A percentile compares a stretch with the other conserved stretches of the same genome.
These are phyloP conservation scores for Drosophila saltans DNA, from an alignment of 1,140 invertebrate species.

Conservation along the genomic window DNA sequence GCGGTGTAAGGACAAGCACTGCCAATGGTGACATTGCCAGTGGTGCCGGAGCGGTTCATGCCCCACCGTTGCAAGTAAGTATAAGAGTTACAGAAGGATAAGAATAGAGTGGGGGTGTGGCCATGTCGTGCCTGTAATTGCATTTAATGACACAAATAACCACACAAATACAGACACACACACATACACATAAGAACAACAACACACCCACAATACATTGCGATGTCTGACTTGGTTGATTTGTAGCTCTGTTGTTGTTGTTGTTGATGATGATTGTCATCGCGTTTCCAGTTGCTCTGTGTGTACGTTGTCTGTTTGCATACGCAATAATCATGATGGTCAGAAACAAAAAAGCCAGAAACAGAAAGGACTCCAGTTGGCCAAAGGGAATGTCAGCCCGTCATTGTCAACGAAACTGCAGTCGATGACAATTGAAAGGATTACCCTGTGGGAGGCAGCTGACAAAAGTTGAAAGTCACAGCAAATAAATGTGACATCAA, in stretches of 20 bases:
- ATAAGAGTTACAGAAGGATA: background rate
- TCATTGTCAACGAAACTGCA: background rate
- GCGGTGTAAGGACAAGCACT: conserved; percentile 49
- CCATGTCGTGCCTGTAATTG: conserved; percentile 68
- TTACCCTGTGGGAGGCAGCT: background rate
- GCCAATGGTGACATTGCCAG: conserved; percentile 86
- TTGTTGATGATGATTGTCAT: conserved; percentile 66
- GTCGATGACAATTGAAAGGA: conserved; percentile 9
- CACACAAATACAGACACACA: conserved; percentile 27
- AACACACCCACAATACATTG: conserved; percentile 3
- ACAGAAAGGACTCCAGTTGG: background rate
- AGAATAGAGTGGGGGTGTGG: conserved; percentile 30
- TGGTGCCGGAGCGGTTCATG: conserved; percentile 70
- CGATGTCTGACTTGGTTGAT: conserved; percentile 52
- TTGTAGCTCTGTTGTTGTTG: conserved; percentile 59
- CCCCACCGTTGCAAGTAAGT: conserved; percentile 87
- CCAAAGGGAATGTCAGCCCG: background rate
- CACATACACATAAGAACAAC: background rate
- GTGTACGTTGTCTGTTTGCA: conserved; percentile 63
- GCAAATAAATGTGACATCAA: conserved; percentile 2
- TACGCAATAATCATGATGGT: conserved; percentile 63
- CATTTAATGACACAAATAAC: conserved; percentile 61
- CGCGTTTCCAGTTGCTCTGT: conserved; percentile 41
- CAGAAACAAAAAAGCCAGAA: conserved; percentile 19
- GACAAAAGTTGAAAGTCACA: background rate